A percentile compares a stretch with the other conserved stretches of the same genome.
Evolutionary conservation across 2,113 vertebrate species (phyloP).

Genomic region (Motacilla tschutschensis): DNA sequence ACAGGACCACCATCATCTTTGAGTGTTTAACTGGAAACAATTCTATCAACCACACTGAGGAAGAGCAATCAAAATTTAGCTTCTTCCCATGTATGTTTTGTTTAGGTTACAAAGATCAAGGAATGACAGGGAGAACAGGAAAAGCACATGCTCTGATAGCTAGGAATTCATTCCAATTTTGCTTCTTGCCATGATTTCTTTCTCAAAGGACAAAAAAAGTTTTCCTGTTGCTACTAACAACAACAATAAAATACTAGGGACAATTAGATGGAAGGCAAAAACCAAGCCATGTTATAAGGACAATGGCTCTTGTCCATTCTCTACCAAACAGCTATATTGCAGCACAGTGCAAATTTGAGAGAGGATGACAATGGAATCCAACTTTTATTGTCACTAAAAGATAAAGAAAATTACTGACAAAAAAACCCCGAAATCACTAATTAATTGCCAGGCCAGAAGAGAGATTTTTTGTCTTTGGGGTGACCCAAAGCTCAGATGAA

Average conservation of each 20-base stretch:
- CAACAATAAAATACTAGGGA: not conserved
- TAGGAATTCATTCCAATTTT: not conserved
- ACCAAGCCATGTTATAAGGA: not conserved
- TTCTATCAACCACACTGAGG: not conserved
- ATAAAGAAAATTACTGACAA: not conserved
- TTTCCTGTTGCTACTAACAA: not conserved
- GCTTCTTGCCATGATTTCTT: not conserved
- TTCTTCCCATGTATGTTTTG: not conserved
- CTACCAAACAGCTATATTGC: not conserved
- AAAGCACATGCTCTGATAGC: not conserved
- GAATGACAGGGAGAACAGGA: not conserved
- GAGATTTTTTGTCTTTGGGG: not conserved
- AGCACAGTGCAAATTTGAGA: not conserved
- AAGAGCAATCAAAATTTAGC: not conserved
- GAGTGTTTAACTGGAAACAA: not conserved
- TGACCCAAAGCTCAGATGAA: not conserved
- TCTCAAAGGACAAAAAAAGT: not conserved
- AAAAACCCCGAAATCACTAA: not conserved
- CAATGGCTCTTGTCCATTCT: not conserved
- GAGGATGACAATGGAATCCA: not conserved
- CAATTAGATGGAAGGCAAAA: not conserved
- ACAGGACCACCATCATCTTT: not conserved
- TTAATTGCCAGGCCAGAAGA: not conserved
- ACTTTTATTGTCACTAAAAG: not conserved
- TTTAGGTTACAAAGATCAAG: not conserved